Evolutionary conservation across 1,140 invertebrate genomes (phyloP).

Genomic region (Sycobia sp.): DNA sequence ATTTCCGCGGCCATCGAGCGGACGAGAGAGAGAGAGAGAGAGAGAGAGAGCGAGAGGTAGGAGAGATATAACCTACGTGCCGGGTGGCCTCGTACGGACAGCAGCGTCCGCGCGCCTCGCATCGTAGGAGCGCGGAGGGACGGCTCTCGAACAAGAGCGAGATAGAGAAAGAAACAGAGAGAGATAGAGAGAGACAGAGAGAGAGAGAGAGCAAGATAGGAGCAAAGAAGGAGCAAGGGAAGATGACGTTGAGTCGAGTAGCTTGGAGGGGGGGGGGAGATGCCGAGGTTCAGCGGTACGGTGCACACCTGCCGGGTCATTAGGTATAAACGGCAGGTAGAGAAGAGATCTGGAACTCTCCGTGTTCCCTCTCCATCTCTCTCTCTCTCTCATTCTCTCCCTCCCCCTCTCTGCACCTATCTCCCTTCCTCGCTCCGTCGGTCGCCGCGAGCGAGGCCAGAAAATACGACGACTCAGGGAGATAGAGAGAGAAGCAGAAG

Average conservation of each 20-base stretch:
- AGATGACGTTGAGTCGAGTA: conserved; percentile 39
- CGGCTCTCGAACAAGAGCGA: no score
- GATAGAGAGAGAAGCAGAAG: conserved; percentile 25
- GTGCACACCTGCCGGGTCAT: conserved; percentile 59
- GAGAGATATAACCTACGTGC: no score
- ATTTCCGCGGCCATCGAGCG: conserved; percentile 24
- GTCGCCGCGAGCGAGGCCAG: not conserved
- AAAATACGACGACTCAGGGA: not conserved
- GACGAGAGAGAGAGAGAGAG: no score
- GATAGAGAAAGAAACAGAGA: no score
- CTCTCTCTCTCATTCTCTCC: not conserved
- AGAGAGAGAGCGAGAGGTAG: no score
- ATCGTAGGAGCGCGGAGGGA: not conserved
- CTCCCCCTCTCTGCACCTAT: not conserved
- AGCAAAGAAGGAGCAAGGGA: conserved; percentile 15
- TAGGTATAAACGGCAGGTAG: conserved; percentile 57
- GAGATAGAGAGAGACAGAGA: no score
- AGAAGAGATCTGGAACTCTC: conserved; percentile 33
- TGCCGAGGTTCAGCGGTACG: conserved; percentile 22
- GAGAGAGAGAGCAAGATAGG: conserved; percentile 30
- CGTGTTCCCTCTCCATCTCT: conserved; percentile 3
- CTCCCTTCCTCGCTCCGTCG: not conserved
- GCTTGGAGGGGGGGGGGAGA: not conserved
- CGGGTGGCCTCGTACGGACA: conserved; percentile 41
- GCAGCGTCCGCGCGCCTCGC: not conserved